These are phyloP conservation scores for Hypomecis atomaria DNA, from an alignment of 2,888 invertebrate genomes.

Conservation along the genomic window DNA sequence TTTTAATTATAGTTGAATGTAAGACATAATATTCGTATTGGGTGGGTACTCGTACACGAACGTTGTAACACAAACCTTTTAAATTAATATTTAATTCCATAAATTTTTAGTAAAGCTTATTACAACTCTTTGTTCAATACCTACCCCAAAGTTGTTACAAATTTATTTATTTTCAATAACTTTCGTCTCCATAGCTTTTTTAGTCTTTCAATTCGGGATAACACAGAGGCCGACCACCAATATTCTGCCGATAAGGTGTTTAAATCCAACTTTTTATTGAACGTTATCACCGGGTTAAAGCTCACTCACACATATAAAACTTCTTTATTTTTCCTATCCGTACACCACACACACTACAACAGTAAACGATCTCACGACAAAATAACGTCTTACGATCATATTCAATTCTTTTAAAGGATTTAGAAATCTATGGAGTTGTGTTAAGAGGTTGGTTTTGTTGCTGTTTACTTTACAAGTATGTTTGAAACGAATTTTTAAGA, in stretches of 20 bases:
- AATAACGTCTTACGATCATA: slow-evolving; percentile 3
- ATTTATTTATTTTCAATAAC: background rate
- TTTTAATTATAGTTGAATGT: too few relatives aligned
- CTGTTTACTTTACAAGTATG: background rate
- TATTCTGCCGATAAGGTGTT: slow-evolving; percentile 68
- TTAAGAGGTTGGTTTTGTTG: slow-evolving; percentile 5
- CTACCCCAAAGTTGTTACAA: background rate
- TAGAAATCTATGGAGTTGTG: slow-evolving; percentile 7
- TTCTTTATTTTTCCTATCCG: slow-evolving; percentile 50
- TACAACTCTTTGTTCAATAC: too few relatives aligned
- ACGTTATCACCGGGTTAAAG: slow-evolving; percentile 67
- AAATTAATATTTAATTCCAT: too few relatives aligned
- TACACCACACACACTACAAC: slow-evolving; percentile 43
- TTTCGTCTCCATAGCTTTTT: slow-evolving; percentile 47
- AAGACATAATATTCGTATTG: too few relatives aligned
- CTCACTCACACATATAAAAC: slow-evolving; percentile 61
- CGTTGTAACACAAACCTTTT: too few relatives aligned
- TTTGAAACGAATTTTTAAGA: slow-evolving; percentile 47
- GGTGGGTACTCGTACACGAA: too few relatives aligned
- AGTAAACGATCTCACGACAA: slow-evolving; percentile 14
- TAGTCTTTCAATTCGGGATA: slow-evolving; percentile 44
- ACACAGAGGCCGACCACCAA: slow-evolving; percentile 53
- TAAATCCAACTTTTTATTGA: slow-evolving; percentile 78
- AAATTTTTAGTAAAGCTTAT: too few relatives aligned
- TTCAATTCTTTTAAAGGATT: background rate